Percentiles rank a stretch among this genome's conserved stretches.
These are phyloP conservation scores for Myotis findleyi DNA, from an alignment of 2,797 vertebrate genomes.

Conservation along the genomic window DNA sequence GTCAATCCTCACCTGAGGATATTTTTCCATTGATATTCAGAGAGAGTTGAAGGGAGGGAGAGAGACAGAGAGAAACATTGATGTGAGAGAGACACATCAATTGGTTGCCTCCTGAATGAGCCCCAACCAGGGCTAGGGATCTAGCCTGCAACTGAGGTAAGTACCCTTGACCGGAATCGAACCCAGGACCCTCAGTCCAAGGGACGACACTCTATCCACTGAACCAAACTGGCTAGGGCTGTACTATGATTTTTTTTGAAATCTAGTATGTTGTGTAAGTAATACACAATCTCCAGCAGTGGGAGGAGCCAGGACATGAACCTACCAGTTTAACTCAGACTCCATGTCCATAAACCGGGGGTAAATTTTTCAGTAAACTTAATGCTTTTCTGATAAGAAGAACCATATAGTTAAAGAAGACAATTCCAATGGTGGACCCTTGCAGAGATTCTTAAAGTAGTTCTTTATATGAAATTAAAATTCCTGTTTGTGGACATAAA, in stretches of 20 bases:
- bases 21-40: no score
- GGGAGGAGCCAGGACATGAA: background rate
- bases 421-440: background rate
- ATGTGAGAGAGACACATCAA: no score
- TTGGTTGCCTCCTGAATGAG: no score
- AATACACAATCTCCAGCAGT: background rate
- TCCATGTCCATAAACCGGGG: background rate
- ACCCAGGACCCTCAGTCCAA: no score
- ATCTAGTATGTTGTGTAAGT: background rate
- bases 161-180: no score
- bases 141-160: no score
- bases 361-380: background rate
- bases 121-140: no score
- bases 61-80: no score
- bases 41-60: no score
- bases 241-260: background rate
- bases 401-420: background rate
- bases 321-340: background rate
- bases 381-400: background rate
- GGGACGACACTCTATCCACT: no score
- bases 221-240: no score
- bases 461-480: background rate
- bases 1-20: no score
- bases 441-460: background rate
- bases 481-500: background rate